These are phyloP conservation scores for Pogonocichla stellata DNA, from an alignment of 2,113 vertebrate species.

Conservation along the genomic window DNA sequence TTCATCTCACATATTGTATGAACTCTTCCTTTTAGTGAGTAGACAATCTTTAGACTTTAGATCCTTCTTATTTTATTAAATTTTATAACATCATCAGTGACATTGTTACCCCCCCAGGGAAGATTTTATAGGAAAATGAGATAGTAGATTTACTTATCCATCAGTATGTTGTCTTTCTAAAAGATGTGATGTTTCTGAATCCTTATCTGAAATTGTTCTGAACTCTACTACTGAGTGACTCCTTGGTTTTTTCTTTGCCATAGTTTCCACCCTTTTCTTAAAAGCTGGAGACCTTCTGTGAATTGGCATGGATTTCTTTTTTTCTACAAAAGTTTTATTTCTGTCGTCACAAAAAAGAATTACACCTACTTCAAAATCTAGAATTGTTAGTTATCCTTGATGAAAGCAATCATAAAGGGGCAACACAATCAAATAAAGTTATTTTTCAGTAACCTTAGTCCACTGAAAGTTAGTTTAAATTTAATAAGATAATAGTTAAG, in stretches of 20 bases:
- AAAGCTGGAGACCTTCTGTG: neutral
- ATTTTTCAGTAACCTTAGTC: neutral
- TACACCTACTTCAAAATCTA: neutral
- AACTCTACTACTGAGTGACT: neutral
- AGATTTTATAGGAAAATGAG: neutral
- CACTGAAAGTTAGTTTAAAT: neutral
- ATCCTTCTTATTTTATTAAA: neutral
- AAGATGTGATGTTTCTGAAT: neutral
- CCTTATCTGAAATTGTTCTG: neutral
- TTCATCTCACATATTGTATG: neutral
- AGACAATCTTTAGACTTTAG: neutral
- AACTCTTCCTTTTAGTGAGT: neutral
- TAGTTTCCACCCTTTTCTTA: neutral
- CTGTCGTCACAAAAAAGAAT: neutral
- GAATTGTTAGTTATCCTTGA: neutral
- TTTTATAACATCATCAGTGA: neutral
- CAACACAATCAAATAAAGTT: neutral
- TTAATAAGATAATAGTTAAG: neutral
- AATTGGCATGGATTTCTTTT: neutral
- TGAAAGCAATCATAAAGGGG: neutral
- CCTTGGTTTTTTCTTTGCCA: neutral
- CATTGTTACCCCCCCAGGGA: neutral
- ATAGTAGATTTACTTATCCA: neutral
- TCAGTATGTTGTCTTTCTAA: neutral
- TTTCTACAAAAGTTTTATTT: neutral